These are phyloP conservation scores for Kradibia gibbosae DNA, from an alignment of 1,140 invertebrate genomes.

Conservation along the genomic window DNA sequence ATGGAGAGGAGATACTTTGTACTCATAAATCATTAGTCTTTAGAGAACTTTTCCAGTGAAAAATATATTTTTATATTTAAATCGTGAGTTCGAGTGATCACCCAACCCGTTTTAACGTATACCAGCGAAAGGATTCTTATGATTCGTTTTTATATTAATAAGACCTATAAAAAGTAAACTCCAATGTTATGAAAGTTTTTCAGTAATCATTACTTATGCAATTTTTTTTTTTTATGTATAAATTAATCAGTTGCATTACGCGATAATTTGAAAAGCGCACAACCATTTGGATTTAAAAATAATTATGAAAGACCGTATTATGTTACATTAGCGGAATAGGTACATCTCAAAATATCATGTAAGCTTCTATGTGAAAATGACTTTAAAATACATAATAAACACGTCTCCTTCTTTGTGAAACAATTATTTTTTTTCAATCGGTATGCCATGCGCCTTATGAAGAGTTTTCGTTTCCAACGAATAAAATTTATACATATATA, in stretches of 20 bases:
- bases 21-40: neutral
- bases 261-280: no score
- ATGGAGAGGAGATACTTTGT: constrained; percentile 26
- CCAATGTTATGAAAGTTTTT: neutral
- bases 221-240: neutral
- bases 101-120: neutral
- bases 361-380: no score
- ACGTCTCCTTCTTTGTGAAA: no score
- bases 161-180: neutral
- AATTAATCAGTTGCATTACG: neutral
- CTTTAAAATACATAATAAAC: no score
- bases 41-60: neutral
- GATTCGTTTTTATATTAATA: neutral
- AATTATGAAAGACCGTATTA: no score
- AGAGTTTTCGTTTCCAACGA: no score
- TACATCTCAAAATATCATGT: no score
- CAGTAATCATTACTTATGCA: neutral
- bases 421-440: no score
- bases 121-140: constrained; percentile 25
- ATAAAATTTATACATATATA: neutral
- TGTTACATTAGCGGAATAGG: no score
- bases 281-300: no score
- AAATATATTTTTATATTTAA: constrained; percentile 14
- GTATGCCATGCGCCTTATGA: no score
- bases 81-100: constrained; percentile 9